These are phyloP conservation scores for Urosaurus nigricauda DNA, from an alignment of 2,797 vertebrate species.

Conservation along the genomic window DNA sequence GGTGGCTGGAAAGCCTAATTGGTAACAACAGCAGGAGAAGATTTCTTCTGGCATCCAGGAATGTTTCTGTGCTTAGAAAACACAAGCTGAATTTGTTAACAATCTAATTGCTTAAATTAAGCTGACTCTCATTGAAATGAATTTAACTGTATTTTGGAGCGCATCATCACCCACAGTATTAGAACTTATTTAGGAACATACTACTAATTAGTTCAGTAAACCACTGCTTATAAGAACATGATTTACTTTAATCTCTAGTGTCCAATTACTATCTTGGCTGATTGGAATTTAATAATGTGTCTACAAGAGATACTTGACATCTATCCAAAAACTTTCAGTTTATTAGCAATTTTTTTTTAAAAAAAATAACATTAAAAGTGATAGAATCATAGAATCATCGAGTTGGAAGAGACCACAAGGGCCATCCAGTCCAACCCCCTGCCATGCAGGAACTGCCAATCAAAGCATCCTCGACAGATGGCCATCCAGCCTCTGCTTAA, in stretches of 20 bases:
- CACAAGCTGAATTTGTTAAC: constrained; percentile 1
- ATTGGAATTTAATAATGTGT: constrained; percentile 67
- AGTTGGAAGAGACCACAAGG: too few relatives aligned
- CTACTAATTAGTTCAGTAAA: constrained; percentile 34
- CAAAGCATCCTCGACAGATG: too few relatives aligned
- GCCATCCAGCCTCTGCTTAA: too few relatives aligned
- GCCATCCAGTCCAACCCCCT: too few relatives aligned
- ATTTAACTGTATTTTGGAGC: constrained; percentile 27
- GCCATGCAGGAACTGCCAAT: too few relatives aligned
- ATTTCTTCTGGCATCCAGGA: neutral
- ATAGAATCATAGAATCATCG: too few relatives aligned
- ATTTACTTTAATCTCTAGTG: constrained; percentile 59
- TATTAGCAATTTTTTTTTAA: constrained; percentile 49
- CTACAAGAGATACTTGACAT: constrained; percentile 73
- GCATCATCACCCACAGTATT: constrained; percentile 31
- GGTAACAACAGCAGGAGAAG: neutral
- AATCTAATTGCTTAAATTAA: neutral
- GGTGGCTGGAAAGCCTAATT: neutral
- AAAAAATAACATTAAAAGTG: neutral
- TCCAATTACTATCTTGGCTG: constrained; percentile 70
- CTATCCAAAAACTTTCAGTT: constrained; percentile 62
- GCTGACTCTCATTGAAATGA: neutral
- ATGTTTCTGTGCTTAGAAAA: neutral
- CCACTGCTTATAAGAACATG: constrained; percentile 30
- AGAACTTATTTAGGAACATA: constrained; percentile 37